Conservation (phyloP, 2,113 vertebrate genomes). For the Toxostoma redivivum region DNA sequence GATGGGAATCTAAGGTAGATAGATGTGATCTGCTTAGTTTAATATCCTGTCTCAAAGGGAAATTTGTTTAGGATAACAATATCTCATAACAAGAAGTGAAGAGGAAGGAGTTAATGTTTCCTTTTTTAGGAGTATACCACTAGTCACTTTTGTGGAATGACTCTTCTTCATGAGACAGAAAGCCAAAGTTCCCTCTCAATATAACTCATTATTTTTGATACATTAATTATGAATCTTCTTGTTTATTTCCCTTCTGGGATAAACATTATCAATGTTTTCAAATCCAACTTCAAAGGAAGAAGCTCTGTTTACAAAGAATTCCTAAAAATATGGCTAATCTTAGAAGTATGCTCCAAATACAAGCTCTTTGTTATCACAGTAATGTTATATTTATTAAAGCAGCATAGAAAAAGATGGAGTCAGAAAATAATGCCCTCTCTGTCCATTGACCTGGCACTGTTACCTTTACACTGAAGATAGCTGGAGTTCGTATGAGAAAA, state of each 20-base stretch:
- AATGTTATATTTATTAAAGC: background rate
- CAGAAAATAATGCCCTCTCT: background rate
- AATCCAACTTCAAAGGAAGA: constrained; percentile 47
- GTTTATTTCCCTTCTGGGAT: constrained; percentile 59
- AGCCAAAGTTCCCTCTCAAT: background rate
- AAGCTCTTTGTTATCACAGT: background rate
- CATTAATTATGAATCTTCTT: constrained; percentile 41
- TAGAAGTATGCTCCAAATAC: background rate
- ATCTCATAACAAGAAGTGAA: background rate
- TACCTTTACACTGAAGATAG: background rate
- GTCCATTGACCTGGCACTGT: background rate
- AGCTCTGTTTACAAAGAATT: background rate
- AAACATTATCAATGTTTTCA: constrained; percentile 32
- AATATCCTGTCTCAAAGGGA: background rate
- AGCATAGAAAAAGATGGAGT: background rate
- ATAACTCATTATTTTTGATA: constrained; percentile 25
- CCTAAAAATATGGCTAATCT: background rate
- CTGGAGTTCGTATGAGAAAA: background rate
- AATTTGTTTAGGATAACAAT: background rate
- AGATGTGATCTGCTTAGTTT: background rate
- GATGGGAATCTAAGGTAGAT: background rate
- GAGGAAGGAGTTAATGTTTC: background rate
- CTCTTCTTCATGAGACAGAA: background rate
- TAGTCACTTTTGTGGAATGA: background rate
- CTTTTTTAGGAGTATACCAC: background rate